A percentile compares a stretch with the other conserved stretches of the same genome.
Evolutionary conservation across 2,888 invertebrate genomes (phyloP).

Genomic region (Oscheius sp.): DNA sequence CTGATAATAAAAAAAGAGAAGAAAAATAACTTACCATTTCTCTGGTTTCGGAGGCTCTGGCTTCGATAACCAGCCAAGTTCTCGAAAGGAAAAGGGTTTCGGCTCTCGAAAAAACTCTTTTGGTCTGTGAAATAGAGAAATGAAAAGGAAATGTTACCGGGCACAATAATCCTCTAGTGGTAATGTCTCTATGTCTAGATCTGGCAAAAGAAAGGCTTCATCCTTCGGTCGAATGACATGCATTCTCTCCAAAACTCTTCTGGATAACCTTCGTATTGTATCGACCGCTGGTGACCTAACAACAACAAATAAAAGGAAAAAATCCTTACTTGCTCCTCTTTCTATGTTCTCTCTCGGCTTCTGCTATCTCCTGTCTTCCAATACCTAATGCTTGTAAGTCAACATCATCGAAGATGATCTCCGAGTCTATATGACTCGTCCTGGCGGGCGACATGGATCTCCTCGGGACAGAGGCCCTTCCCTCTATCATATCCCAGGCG

Average conservation of each 20-base stretch:
- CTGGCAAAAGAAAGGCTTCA: slow-evolving; percentile 35
- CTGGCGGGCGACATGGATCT: slow-evolving; percentile 46
- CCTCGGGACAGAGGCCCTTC: slow-evolving; percentile 24
- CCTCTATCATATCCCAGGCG: slow-evolving; percentile 65
- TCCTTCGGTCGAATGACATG: slow-evolving; percentile 55
- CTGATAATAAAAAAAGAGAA: slow-evolving; percentile 35
- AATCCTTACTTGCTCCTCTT: slow-evolving; percentile 41
- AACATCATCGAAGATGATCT: slow-evolving; percentile 26
- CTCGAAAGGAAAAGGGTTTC: slow-evolving; percentile 49
- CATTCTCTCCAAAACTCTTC: slow-evolving; percentile 55
- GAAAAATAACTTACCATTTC: slow-evolving; percentile 53
- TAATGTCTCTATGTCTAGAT: slow-evolving; percentile 48
- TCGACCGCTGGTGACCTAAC: slow-evolving; percentile 66
- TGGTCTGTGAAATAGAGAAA: slow-evolving; percentile 37
- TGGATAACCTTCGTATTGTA: slow-evolving; percentile 58
- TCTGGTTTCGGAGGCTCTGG: slow-evolving; percentile 42
- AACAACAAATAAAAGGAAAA: background rate
- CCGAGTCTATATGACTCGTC: slow-evolving; percentile 43
- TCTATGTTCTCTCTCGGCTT: slow-evolving; percentile 35
- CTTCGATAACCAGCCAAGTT: slow-evolving; percentile 43
- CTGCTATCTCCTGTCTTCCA: slow-evolving; percentile 33
- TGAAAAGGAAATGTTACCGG: slow-evolving; percentile 17
- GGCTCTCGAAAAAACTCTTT: slow-evolving; percentile 54
- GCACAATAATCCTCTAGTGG: slow-evolving; percentile 46
- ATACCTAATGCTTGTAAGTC: slow-evolving; percentile 16